These are phyloP conservation scores for Hyperoplus immaculatus DNA, from an alignment of 2,797 vertebrate species.

Conservation along the genomic window DNA sequence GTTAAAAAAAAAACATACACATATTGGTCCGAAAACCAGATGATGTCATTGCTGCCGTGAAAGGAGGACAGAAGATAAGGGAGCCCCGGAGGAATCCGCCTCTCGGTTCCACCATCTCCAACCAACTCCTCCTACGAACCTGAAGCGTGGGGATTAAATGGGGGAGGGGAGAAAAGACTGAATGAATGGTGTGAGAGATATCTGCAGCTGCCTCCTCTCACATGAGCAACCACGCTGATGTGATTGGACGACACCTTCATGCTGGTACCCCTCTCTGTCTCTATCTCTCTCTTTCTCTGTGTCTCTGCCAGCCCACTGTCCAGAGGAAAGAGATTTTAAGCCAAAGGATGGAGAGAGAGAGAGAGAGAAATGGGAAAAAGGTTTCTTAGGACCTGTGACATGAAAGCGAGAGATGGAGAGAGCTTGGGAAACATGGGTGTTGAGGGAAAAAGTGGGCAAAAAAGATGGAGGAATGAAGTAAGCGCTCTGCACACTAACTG, in stretches of 20 bases:
- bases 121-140: constrained; percentile 76
- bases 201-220: constrained; percentile 80
- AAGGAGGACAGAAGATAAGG: constrained; percentile 37
- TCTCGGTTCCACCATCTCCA: constrained; percentile 64
- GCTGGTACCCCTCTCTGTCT: constrained; percentile 48
- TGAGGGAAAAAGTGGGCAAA: constrained; percentile 52
- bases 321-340: not conserved
- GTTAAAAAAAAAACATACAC: too few species aligned
- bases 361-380: constrained; percentile 17
- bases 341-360: constrained; percentile 15
- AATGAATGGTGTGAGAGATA: constrained; percentile 75
- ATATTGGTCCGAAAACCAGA: too few species aligned
- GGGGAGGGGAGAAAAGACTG: constrained; percentile 80
- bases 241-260: constrained; percentile 72
- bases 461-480: constrained; percentile 61
- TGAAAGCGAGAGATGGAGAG: constrained; percentile 24
- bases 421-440: constrained; percentile 37
- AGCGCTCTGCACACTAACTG: constrained; percentile 70
- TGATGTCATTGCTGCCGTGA: constrained; percentile 15
- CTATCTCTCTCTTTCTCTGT: constrained; percentile 42
- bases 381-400: constrained; percentile 14
- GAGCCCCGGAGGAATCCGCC: constrained; percentile 25
- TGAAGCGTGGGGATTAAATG: constrained; percentile 78
- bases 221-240: constrained; percentile 72
- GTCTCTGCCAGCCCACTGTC: constrained; percentile 14